Evolutionary conservation across 2,797 vertebrate genomes (phyloP), one percentile per base, ranked within the genome.

Genomic region (Anomalospiza imberbis): DNA sequence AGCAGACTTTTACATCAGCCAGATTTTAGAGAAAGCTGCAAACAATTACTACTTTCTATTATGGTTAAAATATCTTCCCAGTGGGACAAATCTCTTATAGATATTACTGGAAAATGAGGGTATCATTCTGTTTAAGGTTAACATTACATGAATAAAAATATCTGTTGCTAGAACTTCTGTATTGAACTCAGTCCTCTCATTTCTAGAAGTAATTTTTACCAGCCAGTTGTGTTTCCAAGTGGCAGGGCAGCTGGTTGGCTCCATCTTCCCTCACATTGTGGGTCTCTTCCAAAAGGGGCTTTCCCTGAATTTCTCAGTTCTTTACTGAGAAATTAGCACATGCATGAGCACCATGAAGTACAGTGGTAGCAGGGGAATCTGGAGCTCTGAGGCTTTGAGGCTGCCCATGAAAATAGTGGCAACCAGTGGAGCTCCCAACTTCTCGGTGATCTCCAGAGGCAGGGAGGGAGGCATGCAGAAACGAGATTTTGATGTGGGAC

Each of bases 401-500:
- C 31, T 21, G 4, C n/a, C 31, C 28, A 28, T 15, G 17, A 60
- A 61, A 67, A 67, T 6, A 4, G 5, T n/a, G 61, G 25, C 42
- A 38, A n/a, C 15, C 24, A 16, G 58, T 6, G 12, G 53, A 68
- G n/a, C 7, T 66, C 17, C 26, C 1, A 2, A 0, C 6, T 55
- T 34, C 12, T 24, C 29, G 3, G 14, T 0, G 2, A 9, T 26
- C 38, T 89, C 51, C 42, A 28, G 32, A 50, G 40, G 38, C 26
- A 42, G 42, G 9, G 29, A 45, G 4, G 15, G 22, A 60, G 4
- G 26, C 2, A 0, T 1, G 24, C 32, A 47, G 40, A 45, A 2
- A 9, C 26, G 31, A 38, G 21, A n/a, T 51, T 58, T 53, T 22
- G 13, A 15, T 6, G 34, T 12, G 5, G 9, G 5, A 57, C 2